Percentiles rank a stretch among this genome's conserved stretches.
Evolutionary conservation across 2,797 vertebrate genomes (phyloP).

Genomic region (Siniperca obscura): DNA sequence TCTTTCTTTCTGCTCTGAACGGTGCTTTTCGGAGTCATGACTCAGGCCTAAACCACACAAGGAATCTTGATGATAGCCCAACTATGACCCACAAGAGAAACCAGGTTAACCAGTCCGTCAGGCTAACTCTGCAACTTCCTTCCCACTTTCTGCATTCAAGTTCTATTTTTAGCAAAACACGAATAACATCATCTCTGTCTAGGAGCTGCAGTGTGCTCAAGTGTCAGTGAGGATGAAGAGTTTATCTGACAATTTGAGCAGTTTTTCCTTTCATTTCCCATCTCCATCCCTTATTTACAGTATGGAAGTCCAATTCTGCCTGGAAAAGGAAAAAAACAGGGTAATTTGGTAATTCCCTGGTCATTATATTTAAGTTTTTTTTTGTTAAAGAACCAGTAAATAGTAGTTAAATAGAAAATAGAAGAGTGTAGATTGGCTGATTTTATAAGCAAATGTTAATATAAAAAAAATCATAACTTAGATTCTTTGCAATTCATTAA

Average conservation of each 20-base stretch:
- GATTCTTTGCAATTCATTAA: not conserved
- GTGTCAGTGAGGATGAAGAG: not conserved
- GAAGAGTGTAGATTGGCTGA: not conserved
- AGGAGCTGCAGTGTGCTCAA: not conserved
- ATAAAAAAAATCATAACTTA: not conserved
- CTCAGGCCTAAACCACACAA: not conserved
- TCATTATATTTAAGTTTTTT: not conserved
- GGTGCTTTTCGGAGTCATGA: not conserved
- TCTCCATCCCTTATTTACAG: not conserved
- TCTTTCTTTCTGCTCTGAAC: not conserved
- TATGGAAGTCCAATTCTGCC: not conserved
- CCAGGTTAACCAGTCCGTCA: constrained; percentile 38
- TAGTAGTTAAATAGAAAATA: not conserved
- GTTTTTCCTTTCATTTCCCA: not conserved
- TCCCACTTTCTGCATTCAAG: constrained; percentile 3
- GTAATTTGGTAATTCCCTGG: not conserved
- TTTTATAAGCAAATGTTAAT: not conserved
- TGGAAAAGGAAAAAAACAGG: not conserved
- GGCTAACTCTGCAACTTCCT: not conserved
- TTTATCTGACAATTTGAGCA: constrained; percentile 4
- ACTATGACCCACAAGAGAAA: constrained; percentile 10
- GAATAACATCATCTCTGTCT: not conserved
- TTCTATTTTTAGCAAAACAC: constrained; percentile 31
- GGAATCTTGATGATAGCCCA: constrained; percentile 4
- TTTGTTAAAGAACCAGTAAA: not conserved